These are phyloP conservation scores for Anarrhichthys ocellatus DNA, from an alignment of 2,113 vertebrate genomes.

Conservation along the genomic window DNA sequence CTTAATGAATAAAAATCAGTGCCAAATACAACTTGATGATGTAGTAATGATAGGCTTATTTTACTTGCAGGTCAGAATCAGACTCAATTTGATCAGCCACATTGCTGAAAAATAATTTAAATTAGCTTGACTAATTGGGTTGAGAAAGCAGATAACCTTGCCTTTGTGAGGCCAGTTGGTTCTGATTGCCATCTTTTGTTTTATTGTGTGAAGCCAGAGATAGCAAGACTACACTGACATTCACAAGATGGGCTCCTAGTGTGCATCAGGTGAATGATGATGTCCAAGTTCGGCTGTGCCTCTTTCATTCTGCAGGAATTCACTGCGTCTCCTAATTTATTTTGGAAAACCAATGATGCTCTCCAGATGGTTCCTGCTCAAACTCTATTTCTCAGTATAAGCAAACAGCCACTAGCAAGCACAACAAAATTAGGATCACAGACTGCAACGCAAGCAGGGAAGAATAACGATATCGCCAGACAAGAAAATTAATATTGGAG, in stretches of 20 bases:
- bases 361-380: not conserved
- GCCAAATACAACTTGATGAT: not conserved
- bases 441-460: not conserved
- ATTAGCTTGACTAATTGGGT: not conserved
- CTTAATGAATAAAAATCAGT: slow-evolving; percentile 1
- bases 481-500: not conserved
- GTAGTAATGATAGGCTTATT: not conserved
- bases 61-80: not conserved
- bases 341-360: not conserved
- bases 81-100: not conserved
- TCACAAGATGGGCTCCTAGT: not conserved
- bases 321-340: not conserved
- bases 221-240: not conserved
- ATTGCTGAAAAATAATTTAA: not conserved
- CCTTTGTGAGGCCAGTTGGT: not conserved
- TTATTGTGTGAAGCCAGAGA: not conserved
- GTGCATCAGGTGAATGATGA: not conserved
- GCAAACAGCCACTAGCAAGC: not conserved
- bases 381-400: not conserved
- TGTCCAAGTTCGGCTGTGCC: not conserved
- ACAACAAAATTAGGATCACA: not conserved
- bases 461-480: not conserved
- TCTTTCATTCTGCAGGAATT: not conserved
- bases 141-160: not conserved
- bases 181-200: not conserved